phyloP scores from a whole-genome alignment of 30 jellyfish, hydroid and myxozoan genomes.

The Aurelia coerulea region DNA sequence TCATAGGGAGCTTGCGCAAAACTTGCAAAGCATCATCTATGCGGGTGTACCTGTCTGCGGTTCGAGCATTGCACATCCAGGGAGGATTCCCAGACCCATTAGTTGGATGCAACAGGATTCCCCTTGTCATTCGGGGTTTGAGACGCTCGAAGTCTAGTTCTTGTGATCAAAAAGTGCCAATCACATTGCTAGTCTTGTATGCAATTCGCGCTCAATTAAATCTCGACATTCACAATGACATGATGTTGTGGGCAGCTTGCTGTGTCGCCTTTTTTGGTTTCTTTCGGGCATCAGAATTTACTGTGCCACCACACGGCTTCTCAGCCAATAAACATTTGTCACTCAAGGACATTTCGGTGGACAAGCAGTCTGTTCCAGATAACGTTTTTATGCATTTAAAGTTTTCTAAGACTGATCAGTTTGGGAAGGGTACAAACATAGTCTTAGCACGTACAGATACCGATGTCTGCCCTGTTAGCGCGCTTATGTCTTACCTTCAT shows the following conservation, averaged over 20 bases:
- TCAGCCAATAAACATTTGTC: background rate
- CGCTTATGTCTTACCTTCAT: too few relatives aligned
- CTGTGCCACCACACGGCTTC: conserved; percentile 6
- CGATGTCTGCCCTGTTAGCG: too few relatives aligned
- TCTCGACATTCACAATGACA: background rate
- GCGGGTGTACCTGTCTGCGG: conserved; percentile 41
- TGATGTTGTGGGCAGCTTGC: conserved; percentile 55
- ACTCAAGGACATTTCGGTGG: background rate
- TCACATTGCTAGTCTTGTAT: conserved; percentile 2
- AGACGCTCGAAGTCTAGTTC: background rate
- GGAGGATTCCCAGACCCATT: conserved; percentile 29
- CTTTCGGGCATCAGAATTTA: conserved; percentile 14
- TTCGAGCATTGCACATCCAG: conserved; percentile 27
- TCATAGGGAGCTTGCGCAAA: conserved; percentile 5
- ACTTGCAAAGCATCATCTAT: conserved; percentile 22
- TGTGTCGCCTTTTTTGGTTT: conserved; percentile 34
- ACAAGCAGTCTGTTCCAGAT: conserved; percentile 1
- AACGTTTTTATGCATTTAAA: background rate
- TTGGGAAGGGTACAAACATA: conserved; percentile 9
- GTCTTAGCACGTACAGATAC: too few relatives aligned
- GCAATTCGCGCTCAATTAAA: background rate
- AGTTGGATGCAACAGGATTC: too few relatives aligned
- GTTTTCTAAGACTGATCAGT: conserved; percentile 35
- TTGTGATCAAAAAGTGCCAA: conserved; percentile 14
- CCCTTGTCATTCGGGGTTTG: conserved; percentile 23